Evolutionary conservation across 2,888 invertebrate species (phyloP).

Genomic region (Leistus spinibarbis): DNA sequence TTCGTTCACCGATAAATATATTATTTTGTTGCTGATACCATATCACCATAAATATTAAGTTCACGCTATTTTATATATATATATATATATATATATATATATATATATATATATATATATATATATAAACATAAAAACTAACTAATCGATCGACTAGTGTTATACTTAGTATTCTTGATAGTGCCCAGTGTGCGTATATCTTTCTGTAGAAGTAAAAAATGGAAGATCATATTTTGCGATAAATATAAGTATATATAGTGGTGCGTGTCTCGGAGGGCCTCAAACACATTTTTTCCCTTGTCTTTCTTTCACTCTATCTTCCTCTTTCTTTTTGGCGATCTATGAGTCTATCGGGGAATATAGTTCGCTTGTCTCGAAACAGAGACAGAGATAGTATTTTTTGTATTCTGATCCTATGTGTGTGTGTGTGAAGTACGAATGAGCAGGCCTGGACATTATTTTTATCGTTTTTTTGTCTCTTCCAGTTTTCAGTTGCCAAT

Average conservation of each 20-base stretch:
- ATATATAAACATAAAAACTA: background rate
- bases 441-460: constrained; percentile 31
- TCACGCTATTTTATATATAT: no score
- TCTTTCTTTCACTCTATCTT: background rate
- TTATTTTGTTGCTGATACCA: no score
- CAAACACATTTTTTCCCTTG: background rate
- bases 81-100: no score
- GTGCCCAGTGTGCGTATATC: background rate
- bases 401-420: background rate
- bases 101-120: no score
- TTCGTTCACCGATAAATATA: no score
- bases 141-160: background rate
- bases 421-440: background rate
- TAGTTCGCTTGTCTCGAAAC: background rate
- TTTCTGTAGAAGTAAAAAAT: background rate
- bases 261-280: background rate
- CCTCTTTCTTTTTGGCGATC: background rate
- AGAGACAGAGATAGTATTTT: no score
- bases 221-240: background rate
- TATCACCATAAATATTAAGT: no score
- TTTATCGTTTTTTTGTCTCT: constrained; percentile 31
- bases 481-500: constrained; percentile 25
- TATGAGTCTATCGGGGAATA: background rate
- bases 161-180: background rate
- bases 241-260: background rate